Evolutionary conservation across 1,140 invertebrate genomes (phyloP), one percentile per base, ranked within the genome.

Genomic region (Aphelenchoides avenae): DNA sequence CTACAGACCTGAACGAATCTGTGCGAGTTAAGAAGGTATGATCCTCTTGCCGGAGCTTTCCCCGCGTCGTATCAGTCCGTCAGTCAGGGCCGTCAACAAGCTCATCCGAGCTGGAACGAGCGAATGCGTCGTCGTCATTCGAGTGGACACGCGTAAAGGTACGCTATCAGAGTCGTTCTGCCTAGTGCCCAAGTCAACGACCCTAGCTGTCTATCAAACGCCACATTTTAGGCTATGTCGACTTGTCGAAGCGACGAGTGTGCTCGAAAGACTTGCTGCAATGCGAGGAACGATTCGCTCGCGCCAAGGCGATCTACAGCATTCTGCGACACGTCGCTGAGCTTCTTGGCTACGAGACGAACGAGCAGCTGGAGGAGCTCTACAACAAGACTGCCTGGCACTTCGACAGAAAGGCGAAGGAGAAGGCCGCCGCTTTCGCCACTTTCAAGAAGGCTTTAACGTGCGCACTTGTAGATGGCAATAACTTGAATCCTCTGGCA

Each of bases 71-170:
- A 99, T 99, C 68, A 84, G n/a, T n/a, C n/a, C n/a, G n/a, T n/a
- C n/a, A n/a, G n/a, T n/a, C n/a, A 84, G 95, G 61, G 98, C 94
- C 36, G 97, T 99, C 66, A 99, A 98, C 80, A 99, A 98, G 84
- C 83, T 99, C 49, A 97, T 99, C 78, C 84, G 93, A 66, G 91
- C 98, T 41, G 95, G 94, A 30, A 89, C 95, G 81, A 96, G 88
- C 56, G 95, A 99, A 81, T 94, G 93, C 53, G 94, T 98, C 30
- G 92, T 98, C 43, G 95, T 99, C 33, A 98, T 99, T 78, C 85
- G 95, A 81, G 95, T 99, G 6, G 94, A 99, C 76, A 94, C 95
- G 84, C 91, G 97, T 70, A 98, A 98, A 85, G 94, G 89, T 89
- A 79, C 69, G 54, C 46, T 39, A 20, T 30, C 15, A 7, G n/a